Conservation (phyloP, 2,797 vertebrate genomes). For the Neostethus bicornis region DNA sequence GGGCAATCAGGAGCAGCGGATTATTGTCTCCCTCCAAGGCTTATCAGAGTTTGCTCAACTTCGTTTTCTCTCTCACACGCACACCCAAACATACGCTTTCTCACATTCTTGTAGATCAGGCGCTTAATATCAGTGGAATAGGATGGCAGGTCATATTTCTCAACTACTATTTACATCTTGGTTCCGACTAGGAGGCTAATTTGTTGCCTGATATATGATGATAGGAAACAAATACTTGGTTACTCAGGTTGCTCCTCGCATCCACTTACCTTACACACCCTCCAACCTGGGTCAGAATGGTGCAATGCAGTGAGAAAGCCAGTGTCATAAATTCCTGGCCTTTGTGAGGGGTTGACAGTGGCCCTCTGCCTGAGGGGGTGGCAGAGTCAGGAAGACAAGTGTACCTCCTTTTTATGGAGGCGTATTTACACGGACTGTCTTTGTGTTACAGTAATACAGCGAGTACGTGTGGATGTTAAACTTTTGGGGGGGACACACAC, state of each 20-base stretch:
- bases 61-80: conserved; percentile 14
- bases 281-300: conserved; percentile 66
- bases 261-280: conserved; percentile 9
- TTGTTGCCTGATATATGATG: conserved; percentile 15
- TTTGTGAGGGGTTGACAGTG: conserved; percentile 71
- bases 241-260: conserved; percentile 20
- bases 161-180: conserved; percentile 17
- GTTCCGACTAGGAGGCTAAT: conserved; percentile 1
- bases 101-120: conserved; percentile 19
- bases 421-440: conserved; percentile 51
- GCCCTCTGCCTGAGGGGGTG: conserved; percentile 46
- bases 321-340: conserved; percentile 68
- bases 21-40: conserved; percentile 36
- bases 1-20: conserved; percentile 49
- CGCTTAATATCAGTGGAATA: conserved; percentile 17
- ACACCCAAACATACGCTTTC: conserved; percentile 5
- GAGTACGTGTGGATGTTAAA: conserved; percentile 46
- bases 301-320: conserved; percentile 50
- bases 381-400: conserved; percentile 44
- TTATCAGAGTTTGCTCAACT: conserved; percentile 38
- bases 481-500: conserved; percentile 14
- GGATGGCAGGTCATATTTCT: conserved; percentile 30
- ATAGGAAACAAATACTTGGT: conserved; percentile 26
- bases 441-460: conserved; percentile 56
- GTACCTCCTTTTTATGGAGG: conserved; percentile 20